Conservation (phyloP, 2,797 vertebrate species). For the Neostethus bicornis region DNA sequence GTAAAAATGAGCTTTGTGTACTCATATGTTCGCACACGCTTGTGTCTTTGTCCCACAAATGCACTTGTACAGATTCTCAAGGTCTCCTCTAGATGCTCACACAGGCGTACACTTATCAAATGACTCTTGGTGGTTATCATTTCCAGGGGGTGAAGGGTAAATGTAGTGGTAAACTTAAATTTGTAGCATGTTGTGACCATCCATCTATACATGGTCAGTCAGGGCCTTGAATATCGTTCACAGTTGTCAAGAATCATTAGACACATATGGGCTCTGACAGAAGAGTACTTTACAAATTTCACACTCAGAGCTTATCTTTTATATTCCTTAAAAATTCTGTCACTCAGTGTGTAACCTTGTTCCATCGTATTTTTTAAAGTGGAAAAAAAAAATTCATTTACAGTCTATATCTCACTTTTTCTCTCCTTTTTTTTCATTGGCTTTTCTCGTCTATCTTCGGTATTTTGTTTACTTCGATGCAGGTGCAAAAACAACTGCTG, state of each 20-base stretch:
- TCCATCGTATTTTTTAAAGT: not conserved
- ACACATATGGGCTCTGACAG: conserved; percentile 20
- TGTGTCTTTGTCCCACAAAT: not conserved
- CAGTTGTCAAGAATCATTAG: conserved; percentile 42
- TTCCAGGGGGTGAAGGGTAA: conserved; percentile 60
- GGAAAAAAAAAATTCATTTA: not conserved
- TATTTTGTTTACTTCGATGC: not conserved
- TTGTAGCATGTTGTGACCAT: conserved; percentile 51
- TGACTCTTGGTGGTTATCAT: conserved; percentile 53
- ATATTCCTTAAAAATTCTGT: not conserved
- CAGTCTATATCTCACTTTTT: not conserved
- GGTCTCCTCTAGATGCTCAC: conserved; percentile 54
- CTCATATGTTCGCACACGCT: conserved; percentile 3
- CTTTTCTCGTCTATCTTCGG: not conserved
- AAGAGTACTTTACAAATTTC: conserved; percentile 13
- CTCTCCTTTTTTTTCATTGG: not conserved
- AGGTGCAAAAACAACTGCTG: no score
- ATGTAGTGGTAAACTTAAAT: conserved; percentile 60
- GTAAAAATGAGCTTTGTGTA: conserved; percentile 23
- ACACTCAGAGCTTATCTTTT: not conserved
- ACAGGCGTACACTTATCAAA: conserved; percentile 53
- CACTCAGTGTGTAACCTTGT: not conserved
- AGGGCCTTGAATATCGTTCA: conserved; percentile 48
- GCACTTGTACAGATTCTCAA: conserved; percentile 45
- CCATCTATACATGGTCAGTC: conserved; percentile 40